Base-by-base conservation (phyloP, 1,140 invertebrate species). In the Euura saliciscinereae region DNA sequence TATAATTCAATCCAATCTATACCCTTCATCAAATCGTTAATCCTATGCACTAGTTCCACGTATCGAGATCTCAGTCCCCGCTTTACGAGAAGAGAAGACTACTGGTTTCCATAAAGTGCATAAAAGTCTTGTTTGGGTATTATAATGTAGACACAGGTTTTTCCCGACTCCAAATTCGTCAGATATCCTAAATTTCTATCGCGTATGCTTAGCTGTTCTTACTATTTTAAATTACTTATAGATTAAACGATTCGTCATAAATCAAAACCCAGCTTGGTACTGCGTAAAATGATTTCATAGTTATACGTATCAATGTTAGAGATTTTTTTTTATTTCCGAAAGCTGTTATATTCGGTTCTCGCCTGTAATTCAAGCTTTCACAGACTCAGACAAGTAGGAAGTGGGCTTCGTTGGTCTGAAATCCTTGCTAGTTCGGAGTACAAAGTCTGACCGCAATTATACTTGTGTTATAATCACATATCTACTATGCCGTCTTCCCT, bases 81-180 rank as follows among this genome's bases (percentile, higher is more conserved):
- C 28, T 28, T 28, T 1, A 28, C 28, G 1, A 28, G 28, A 28
- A 28, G 28, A 28, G 28, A 28, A 28, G 28, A 28, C 28, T 28
- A 59, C 51, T 59, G 10, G 51, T n/a, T 11, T 59, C 13, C 13
- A 59, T 59, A 4, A 59, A 11, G 8, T 59, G 51, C 51, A 59
- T 59, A 11, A 59, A 59, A 59, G 51, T 59, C 51, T 59, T 59
- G 51, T 59, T 59, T 59, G 51, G 51, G 13, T 59, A 59, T 59
- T n/a, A 59, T 4, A 28, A 59, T 59, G 51, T 6, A 3, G 51
- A 59, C 13, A 59, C 13, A 59, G 13, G 13, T 59, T 59, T 59
- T 59, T 8, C 51, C 51, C 28, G 13, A 59, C 13, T 59, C 13
- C 13, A 28, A 28, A n/a, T 59, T n/a, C 51, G 13, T 59, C 10